Base-by-base conservation (phyloP, 1,140 invertebrate species). In the Meloidogyne floridensis region DNA sequence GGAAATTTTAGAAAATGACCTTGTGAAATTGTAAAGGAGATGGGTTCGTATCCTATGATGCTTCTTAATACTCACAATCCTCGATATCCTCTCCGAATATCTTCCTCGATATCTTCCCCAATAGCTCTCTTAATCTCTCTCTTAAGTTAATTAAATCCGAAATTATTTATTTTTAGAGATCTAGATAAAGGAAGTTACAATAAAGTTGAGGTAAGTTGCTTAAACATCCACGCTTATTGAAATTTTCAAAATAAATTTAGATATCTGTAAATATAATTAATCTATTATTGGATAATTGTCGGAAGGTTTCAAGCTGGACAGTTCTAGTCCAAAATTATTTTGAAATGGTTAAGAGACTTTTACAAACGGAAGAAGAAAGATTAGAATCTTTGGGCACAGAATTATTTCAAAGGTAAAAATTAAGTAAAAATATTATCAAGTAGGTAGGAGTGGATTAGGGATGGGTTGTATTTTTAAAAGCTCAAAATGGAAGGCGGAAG, bases 261-360 rank as follows among this genome's bases (percentile, higher is more conserved):
- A 72, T 79, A n/a, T 69, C 56, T 8, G 77, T 79, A 2, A 79
- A 79, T 72, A 79, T 79, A 20, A 79, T 79, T 15, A 72, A 79
- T 53, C 51, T 79, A 72, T 53, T 79, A 13, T 2, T 79, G 18
- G 65, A 79, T 51, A 79, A 72, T 51, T 79, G 77, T 10, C 56
- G 77, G 11, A 69, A 69, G 32, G 77, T 72, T 42, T 51, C 77
- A 7, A 79, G 77, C 20, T 79, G 77, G 77, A 79, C 20, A 42
- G 32, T 69, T 42, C 18, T 79, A 51, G 77, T 79, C 7, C 65
- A 79, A 51, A 79, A 79, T 20, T 79, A 72, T 71, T 72, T 79
- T 13, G 53, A 79, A 53, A 79, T 79, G 77, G 59, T 79, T 18
- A 79, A 79, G 72, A 43, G 65, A 20, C 43, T 79, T 1, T 51